Evolutionary conservation across 92 coral and sea anemone species (phyloP).

Genomic region (Muricea muricata): DNA sequence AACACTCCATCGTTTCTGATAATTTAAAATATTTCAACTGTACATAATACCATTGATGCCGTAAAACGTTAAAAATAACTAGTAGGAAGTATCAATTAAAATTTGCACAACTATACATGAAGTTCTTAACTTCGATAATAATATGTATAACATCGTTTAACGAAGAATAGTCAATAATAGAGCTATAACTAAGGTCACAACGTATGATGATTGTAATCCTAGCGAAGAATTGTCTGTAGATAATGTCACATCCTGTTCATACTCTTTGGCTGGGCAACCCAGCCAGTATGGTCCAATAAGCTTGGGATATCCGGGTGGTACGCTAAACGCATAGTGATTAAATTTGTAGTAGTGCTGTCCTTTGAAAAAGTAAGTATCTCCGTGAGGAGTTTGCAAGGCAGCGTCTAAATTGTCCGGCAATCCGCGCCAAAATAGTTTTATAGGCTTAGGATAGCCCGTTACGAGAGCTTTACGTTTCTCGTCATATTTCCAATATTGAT

Average conservation of each 20-base stretch:
- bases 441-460: slow-evolving; percentile 69
- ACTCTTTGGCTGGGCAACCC: slow-evolving; percentile 15
- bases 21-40: not conserved
- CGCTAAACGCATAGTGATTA: slow-evolving; percentile 47
- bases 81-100: not conserved
- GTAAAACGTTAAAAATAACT: not conserved
- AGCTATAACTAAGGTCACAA: not conserved
- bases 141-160: not conserved
- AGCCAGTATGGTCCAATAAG: slow-evolving; percentile 46
- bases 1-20: too few relatives aligned
- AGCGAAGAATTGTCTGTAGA: slow-evolving; percentile 3
- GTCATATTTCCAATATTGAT: slow-evolving; percentile 72
- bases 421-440: slow-evolving; percentile 49
- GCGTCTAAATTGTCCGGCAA: slow-evolving; percentile 69
- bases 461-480: slow-evolving; percentile 32
- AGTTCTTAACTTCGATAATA: slow-evolving; percentile 1
- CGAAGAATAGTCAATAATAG: not conserved
- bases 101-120: slow-evolving; percentile 19
- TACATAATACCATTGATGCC: not conserved
- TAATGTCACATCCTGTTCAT: not conserved
- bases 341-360: slow-evolving; percentile 64
- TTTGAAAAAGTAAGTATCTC: slow-evolving; percentile 74
- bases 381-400: slow-evolving; percentile 69
- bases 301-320: slow-evolving; percentile 36
- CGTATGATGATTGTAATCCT: not conserved